Percentiles rank a stretch among this genome's conserved stretches.
phyloP scores from a whole-genome alignment of 2,888 invertebrate genomes.

The Incurvaria masculella region DNA sequence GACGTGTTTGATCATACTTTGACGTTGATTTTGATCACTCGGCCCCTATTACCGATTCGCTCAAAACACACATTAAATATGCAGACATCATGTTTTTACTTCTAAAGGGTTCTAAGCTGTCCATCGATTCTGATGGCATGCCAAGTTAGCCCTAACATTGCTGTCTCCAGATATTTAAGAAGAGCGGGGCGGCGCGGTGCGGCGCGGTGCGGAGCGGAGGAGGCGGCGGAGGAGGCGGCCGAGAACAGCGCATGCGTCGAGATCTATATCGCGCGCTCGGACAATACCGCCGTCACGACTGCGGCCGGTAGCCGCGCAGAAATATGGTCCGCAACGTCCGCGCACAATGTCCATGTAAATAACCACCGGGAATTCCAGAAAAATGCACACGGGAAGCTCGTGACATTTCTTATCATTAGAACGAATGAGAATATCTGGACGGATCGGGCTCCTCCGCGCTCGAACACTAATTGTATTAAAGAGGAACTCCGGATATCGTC shows the following conservation, averaged over 20 bases:
- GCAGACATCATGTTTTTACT: too few relatives aligned
- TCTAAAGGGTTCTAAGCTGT: too few relatives aligned
- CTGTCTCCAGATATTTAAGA: neutral
- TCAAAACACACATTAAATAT: too few relatives aligned
- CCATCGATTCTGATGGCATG: too few relatives aligned
- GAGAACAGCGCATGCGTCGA: neutral
- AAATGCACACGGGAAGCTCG: neutral
- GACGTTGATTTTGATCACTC: too few relatives aligned
- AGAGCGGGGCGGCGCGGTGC: neutral
- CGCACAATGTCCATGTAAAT: neutral
- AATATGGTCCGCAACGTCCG: neutral
- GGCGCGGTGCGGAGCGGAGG: too few relatives aligned
- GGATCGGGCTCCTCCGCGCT: neutral
- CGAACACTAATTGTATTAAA: neutral
- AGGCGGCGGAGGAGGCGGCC: too few relatives aligned
- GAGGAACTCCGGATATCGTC: neutral
- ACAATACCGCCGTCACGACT: neutral
- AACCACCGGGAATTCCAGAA: neutral
- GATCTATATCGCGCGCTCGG: neutral
- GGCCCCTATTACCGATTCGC: too few relatives aligned
- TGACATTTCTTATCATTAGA: neutral
- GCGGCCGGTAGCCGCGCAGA: neutral
- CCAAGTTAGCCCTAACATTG: too few relatives aligned
- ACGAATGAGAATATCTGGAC: neutral
- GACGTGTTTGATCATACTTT: too few relatives aligned